Percentiles rank a stretch among this genome's conserved stretches.
These are phyloP conservation scores for Cephalopterus ornatus DNA, from an alignment of 2,113 vertebrate species.

Conservation along the genomic window DNA sequence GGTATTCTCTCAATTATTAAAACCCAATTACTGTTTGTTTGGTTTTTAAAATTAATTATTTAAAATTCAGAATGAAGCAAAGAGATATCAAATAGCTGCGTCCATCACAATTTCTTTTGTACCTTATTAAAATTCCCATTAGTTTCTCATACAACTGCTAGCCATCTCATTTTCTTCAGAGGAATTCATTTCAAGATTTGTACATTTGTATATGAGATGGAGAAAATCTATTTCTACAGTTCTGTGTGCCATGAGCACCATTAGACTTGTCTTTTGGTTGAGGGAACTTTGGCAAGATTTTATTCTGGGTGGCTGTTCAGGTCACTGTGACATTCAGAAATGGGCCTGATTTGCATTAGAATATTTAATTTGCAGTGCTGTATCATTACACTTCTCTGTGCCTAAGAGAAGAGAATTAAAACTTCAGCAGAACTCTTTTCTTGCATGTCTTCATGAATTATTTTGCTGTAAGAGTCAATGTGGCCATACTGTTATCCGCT, in stretches of 20 bases:
- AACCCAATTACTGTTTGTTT: conserved; percentile 44
- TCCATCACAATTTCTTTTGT: not conserved
- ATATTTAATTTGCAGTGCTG: conserved; percentile 18
- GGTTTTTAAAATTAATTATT: conserved; percentile 25
- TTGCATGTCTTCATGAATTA: not conserved
- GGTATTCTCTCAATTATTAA: conserved; percentile 35
- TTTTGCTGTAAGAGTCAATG: not conserved
- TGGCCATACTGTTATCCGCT: not conserved
- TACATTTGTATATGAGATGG: not conserved
- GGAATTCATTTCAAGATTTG: not conserved
- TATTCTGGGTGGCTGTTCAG: not conserved
- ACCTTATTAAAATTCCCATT: conserved; percentile 14
- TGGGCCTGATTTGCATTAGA: conserved; percentile 1
- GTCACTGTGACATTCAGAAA: not conserved
- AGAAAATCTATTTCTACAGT: not conserved
- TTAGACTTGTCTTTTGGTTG: not conserved
- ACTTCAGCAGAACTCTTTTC: not conserved
- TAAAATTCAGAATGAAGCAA: not conserved
- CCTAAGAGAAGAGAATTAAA: not conserved
- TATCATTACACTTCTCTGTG: not conserved
- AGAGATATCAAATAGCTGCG: not conserved
- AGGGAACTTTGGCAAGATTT: not conserved
- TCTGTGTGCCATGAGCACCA: not conserved
- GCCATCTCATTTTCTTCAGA: not conserved
- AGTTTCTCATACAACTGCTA: not conserved